Evolutionary conservation across 2,797 vertebrate species (phyloP), one percentile per base, ranked within the genome.

Genomic region (Holocentrus rufus): DNA sequence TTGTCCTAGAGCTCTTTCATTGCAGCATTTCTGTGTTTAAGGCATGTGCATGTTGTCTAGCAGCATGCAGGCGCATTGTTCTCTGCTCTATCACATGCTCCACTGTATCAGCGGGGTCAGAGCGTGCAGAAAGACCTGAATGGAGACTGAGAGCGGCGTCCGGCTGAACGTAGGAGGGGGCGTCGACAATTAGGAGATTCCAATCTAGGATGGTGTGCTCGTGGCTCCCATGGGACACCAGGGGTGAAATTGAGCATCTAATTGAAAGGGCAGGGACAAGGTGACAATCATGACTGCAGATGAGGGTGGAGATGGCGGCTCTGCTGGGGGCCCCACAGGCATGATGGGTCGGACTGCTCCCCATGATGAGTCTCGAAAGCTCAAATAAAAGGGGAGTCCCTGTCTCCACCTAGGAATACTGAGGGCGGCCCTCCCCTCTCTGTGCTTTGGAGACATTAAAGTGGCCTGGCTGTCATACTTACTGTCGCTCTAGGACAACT

Each of bases 201-300:
- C 90, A 93, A 93, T 94, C 92, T 93, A 34, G 39, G 79, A 86
- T 84, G 87, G 85, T 81, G 86, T 85, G 84, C 79, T 76, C 80
- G 88, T 80, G 80, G 73, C 77, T 92, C 94, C 93, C 91, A 1
- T 55, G 93, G 85, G 93, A 91, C 84, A 31, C 42, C 2, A 57
- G 47, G 72, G 89, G 87, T 91, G 93, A 94, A 95, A 95, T 94
- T 85, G 94, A 93, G 92, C 90, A 83, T 90, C 92, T 95, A 94
- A 94, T 94, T 93, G 93, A 94, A 94, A 95, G 92, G 92, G 92
- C 92, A 90, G 84, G 72, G 67, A 82, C 74, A 64, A 89, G 86
- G 91, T 92, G 91, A 94, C 90, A 92, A 93, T 93, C 91, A 93
- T 89, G 92, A 91, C 85, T 90, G 77, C 47, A 90, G 90, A 93